A percentile compares a stretch with the other conserved stretches of the same genome.
phyloP scores from a whole-genome alignment of 2,888 invertebrate genomes.

The Teleogryllus oceanicus region DNA sequence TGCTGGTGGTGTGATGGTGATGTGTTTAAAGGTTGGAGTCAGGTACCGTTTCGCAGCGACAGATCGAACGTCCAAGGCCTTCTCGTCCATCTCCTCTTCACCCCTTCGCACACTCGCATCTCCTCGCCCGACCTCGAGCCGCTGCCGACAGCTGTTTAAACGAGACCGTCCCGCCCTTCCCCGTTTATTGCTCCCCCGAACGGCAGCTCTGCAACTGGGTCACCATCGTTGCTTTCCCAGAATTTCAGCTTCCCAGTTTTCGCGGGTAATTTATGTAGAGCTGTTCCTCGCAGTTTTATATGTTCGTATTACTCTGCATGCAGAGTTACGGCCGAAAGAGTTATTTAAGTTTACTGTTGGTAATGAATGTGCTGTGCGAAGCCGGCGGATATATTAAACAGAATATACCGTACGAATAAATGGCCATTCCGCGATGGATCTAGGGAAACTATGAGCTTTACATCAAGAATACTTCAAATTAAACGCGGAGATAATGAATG shows the following conservation, averaged over 20 bases:
- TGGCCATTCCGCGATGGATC: not conserved
- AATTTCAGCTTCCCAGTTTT: constrained; percentile 18
- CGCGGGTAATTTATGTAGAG: constrained; percentile 9
- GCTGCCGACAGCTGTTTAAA: constrained; percentile 8
- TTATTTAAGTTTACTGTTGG: constrained; percentile 1
- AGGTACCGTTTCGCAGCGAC: too few species aligned
- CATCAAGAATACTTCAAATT: constrained; percentile 18
- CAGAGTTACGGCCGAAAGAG: constrained; percentile 6
- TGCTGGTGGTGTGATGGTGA: too few species aligned
- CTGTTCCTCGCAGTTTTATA: constrained; percentile 6
- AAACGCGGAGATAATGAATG: not conserved
- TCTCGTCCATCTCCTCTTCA: not conserved
- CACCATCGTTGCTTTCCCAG: not conserved
- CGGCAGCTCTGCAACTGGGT: not conserved
- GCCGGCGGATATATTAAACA: not conserved
- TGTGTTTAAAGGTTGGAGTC: too few species aligned
- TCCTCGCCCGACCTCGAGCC: not conserved
- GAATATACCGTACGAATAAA: not conserved
- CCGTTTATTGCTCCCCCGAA: not conserved
- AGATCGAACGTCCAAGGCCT: not conserved
- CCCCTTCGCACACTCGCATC: not conserved
- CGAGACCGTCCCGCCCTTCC: not conserved
- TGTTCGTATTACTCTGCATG: not conserved
- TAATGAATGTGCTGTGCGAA: not conserved
- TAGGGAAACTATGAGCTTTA: not conserved